phyloP scores from a whole-genome alignment of 2,113 vertebrate genomes.

The Lamprotornis superbus region DNA sequence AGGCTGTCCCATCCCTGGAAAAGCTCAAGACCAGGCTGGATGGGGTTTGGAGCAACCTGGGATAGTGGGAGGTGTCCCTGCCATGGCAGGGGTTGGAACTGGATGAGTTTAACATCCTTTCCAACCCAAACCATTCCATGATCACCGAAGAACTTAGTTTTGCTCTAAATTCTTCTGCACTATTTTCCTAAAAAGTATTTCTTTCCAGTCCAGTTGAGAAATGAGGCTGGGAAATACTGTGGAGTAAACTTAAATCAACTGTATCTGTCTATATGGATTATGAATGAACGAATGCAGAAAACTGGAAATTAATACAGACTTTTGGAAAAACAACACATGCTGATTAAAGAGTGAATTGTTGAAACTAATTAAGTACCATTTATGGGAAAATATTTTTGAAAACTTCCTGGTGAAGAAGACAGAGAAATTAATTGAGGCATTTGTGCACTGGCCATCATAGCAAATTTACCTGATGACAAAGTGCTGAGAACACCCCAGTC shows the following conservation, averaged over 20 bases:
- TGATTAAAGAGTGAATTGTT: neutral
- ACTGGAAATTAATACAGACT: neutral
- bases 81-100: neutral
- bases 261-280: neutral
- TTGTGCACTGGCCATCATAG: neutral
- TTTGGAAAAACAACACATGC: accelerated
- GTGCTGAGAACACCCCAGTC: neutral
- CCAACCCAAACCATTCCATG: neutral
- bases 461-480: neutral
- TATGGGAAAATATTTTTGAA: neutral
- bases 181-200: neutral
- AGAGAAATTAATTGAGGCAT: neutral
- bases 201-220: neutral
- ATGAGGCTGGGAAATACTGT: neutral
- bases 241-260: neutral
- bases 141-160: neutral
- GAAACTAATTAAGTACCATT: neutral
- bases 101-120: neutral
- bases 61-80: neutral
- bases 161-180: neutral
- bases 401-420: neutral
- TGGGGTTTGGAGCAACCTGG: neutral
- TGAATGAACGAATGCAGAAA: neutral
- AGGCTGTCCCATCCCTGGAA: neutral
- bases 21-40: neutral